Evolutionary conservation across 2,797 vertebrate genomes (phyloP).

Genomic region (Erethizon dorsatum): DNA sequence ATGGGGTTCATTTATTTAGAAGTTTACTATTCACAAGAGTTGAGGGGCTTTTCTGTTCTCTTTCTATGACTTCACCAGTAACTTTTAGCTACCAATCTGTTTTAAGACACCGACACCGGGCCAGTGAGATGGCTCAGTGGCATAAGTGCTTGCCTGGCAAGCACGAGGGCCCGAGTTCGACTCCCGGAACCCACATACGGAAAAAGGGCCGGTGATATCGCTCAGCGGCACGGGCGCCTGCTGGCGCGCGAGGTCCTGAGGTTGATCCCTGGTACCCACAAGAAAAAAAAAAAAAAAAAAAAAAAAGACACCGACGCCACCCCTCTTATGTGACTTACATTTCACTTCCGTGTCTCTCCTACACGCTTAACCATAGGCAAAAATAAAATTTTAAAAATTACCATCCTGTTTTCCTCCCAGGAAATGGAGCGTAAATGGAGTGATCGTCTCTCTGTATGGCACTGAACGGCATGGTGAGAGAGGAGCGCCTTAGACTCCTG

Average conservation of each 20-base stretch:
- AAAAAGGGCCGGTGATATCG: too few species aligned
- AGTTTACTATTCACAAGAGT: slow-evolving; percentile 23
- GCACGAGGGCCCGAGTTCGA: too few species aligned
- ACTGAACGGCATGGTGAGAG: not conserved
- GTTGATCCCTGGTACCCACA: too few species aligned
- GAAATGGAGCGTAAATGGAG: slow-evolving; percentile 44
- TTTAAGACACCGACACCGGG: slow-evolving; percentile 35
- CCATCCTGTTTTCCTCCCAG: not conserved
- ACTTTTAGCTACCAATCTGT: slow-evolving; percentile 52
- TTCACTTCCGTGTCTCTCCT: slow-evolving; percentile 37
- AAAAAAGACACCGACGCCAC: slow-evolving; percentile 27
- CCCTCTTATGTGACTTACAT: slow-evolving; percentile 37
- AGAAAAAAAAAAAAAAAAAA: too few species aligned
- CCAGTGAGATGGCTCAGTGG: too few species aligned
- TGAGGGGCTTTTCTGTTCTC: slow-evolving; percentile 25
- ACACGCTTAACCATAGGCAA: not conserved
- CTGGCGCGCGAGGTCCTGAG: too few species aligned
- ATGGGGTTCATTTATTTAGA: not conserved
- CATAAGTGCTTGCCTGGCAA: too few species aligned
- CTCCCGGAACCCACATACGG: too few species aligned
- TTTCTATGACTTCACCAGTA: not conserved
- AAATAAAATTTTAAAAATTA: not conserved
- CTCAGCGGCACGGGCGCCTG: too few species aligned
- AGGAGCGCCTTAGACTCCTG: not conserved
- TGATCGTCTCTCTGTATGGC: not conserved